Base-by-base conservation (phyloP, 2,797 vertebrate genomes). In the Mycteria americana region DNA sequence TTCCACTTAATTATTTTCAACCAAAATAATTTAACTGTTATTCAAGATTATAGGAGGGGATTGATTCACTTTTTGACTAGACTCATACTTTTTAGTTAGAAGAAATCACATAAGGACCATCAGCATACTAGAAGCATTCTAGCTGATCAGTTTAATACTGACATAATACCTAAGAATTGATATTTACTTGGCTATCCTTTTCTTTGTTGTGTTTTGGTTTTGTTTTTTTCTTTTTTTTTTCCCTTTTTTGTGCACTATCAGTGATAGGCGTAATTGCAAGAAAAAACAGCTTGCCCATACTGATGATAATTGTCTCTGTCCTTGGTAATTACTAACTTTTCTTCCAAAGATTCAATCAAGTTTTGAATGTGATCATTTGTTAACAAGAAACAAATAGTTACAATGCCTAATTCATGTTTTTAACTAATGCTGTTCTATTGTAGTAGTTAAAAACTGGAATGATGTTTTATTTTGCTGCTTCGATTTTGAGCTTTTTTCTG, bases 181-280 rank as follows among this genome's bases (percentile, higher is more conserved):
- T 65, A 31, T 77, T 88, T 64, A 72, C 28, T 76, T 79, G 89
- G 25, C 15, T 65, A 30, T 78, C 18, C 7, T 65, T 85, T 85
- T 57, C 28, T 75, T 22, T 74, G 28, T 24, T 87, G 19, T 84
- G 17, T 69, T 76, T 78, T 53, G 4, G 4, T 6, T 31, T 59
- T 17, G 4, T 9, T 28, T 7, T 39, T 39, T 16, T 4, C 8
- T 2, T 14, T 15, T 3, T 6, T 4, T 11, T 3, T 1, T 7
- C 5, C 27, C 9, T n/a, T 50, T 12, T 77, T 43, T 56, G 23
- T 77, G 13, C 6, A 21, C 17, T 79, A 24, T 43, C 30, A 86
- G 35, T 33, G 21, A 81, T 43, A 15, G n/a, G 18, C 27, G 37
- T 73, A 89, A 83, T 7, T 63, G 51, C 35, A 84, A 76, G 31